Conservation (phyloP, 2,113 vertebrate species). For the Chlamydotis undulata region DNA sequence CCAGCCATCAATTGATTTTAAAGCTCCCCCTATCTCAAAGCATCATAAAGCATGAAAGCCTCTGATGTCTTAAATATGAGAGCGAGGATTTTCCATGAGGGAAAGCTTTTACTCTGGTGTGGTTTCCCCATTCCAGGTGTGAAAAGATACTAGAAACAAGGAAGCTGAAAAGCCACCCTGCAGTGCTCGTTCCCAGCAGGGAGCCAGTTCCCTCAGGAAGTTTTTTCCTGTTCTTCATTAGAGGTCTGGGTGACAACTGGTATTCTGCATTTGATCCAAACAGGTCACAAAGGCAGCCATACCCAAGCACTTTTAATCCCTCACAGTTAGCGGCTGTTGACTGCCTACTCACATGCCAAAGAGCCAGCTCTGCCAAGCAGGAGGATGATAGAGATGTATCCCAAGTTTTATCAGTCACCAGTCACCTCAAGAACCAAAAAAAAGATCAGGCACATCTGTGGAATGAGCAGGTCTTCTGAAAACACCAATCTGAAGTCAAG, state of each 20-base stretch:
- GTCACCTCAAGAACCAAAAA: neutral
- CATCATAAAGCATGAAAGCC: neutral
- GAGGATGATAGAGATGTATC: neutral
- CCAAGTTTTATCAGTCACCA: neutral
- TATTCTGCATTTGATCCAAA: neutral
- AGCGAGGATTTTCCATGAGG: neutral
- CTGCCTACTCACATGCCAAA: neutral
- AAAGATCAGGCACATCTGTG: neutral
- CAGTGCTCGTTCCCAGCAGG: neutral
- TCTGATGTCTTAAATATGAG: neutral
- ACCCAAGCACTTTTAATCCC: neutral
- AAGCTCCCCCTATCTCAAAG: neutral
- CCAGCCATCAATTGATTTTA: neutral
- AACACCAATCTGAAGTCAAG: neutral
- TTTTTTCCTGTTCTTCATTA: neutral
- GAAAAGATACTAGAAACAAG: neutral
- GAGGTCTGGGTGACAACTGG: neutral
- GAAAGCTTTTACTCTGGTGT: neutral
- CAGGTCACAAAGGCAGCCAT: neutral
- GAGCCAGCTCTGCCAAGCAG: neutral
- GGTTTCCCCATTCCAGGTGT: neutral
- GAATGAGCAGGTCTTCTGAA: neutral
- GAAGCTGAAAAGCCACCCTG: rapidly evolving
- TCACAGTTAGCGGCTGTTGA: neutral
- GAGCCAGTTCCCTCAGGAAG: no score